Percentiles rank a stretch among this genome's conserved stretches.
Evolutionary conservation across 2,888 invertebrate species (phyloP).

Genomic region (Agriopis aurantiaria): DNA sequence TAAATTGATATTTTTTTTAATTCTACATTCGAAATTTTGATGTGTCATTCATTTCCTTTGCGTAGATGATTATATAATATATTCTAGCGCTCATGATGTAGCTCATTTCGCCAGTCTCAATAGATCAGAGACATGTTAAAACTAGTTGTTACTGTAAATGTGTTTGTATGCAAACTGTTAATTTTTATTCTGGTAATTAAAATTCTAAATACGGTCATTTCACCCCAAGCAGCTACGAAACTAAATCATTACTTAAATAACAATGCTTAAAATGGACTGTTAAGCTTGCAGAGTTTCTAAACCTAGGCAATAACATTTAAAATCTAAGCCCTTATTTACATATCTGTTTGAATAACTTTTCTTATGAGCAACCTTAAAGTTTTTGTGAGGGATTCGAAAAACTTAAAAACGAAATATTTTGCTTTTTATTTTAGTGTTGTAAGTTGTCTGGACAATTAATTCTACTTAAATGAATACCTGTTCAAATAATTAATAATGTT

Average conservation of each 20-base stretch:
- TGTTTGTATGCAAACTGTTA: no score
- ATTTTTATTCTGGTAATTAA: no score
- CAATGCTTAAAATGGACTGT: background rate
- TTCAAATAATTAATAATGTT: background rate
- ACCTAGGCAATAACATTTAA: constrained; percentile 5
- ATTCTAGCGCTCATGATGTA: no score
- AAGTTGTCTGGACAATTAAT: constrained; percentile 4
- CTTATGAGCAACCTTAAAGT: background rate
- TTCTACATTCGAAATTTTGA: no score
- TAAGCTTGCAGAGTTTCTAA: background rate
- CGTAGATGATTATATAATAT: no score
- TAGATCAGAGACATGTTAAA: no score
- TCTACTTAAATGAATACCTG: background rate
- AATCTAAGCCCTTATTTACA: constrained; percentile 10
- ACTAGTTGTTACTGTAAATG: no score
- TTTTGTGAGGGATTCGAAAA: background rate
- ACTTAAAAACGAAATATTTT: background rate
- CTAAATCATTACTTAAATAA: background rate
- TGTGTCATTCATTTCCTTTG: no score
- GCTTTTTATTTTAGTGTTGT: background rate
- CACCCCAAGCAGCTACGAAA: background rate
- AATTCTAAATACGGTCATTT: background rate
- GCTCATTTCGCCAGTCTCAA: no score
- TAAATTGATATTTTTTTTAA: no score
- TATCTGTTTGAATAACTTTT: background rate